Evolutionary conservation across 92 coral and sea anemone genomes (phyloP), one percentile per base, ranked within the genome.

Genomic region (Zoanthus solanderi): DNA sequence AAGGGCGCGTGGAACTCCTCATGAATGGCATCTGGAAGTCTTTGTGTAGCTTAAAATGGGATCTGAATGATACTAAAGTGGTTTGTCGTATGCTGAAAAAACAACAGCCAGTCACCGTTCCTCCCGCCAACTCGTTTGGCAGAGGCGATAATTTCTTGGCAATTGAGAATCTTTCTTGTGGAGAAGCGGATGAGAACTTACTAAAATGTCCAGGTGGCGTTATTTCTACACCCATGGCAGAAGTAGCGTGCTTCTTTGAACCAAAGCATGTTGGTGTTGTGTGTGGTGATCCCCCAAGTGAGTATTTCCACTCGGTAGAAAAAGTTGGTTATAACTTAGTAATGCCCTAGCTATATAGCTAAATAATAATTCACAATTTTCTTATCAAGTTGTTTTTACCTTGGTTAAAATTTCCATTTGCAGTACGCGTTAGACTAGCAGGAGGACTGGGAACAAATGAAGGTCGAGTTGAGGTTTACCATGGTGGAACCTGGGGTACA

Each of bases 381-480:
- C 56, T 37, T 37, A 37, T 37, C 42, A 37, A 50, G 0, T 7
- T 50, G 56, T 50, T 50, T 50, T 50, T 11, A 50, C 9, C 56
- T 50, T 12, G 0, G 9, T 50, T 11, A 50, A 50, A 4, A 50
- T 50, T 11, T 77, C 52, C 9, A 13, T 3, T 77, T 54, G 50
- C 66, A 77, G 83, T 77, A 52, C 47, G 65, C 17, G 31, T 77
- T 14, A 53, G 66, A n/a, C 83, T 77, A 23, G 68, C 61, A 9
- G 83, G 83, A 30, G 83, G 83, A 31, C n/a, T 77, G 68, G 83
- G 83, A 14, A 6, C 83, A 54, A 77, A 77, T 45, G 83, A 77
- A 77, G 83, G 83, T 17, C 83, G 83, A 77, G 68, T 77, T 77
- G 83, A 77, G 65, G 32, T 77, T 2, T 77, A 77, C 68, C 83